Base-by-base conservation (phyloP, 2,113 vertebrate genomes). In the Oceanites oceanicus region DNA sequence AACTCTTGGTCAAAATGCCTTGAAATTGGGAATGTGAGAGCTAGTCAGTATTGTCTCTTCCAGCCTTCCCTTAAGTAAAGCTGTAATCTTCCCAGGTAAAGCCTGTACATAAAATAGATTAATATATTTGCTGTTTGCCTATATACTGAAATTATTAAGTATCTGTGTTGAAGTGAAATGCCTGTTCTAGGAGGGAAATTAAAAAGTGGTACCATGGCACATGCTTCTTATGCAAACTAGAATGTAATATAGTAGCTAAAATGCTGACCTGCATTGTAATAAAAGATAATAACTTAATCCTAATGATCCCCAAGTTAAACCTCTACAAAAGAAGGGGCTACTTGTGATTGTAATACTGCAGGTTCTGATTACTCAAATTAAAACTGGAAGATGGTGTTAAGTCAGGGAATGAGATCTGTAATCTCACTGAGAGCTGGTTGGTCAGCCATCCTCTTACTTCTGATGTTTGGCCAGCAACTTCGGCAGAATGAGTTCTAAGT, bases 21-120 rank as follows among this genome's bases (percentile, higher is more conserved):
- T 80, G 21, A 59, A 89, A 72, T 23, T 9, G 6, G 14, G 34
- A 53, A 10, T 40, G 23, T 38, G 55, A 87, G 53, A 81, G 18
- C n/a, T 63, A 82, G 59, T 44, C 17, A 44, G 34, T 58, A 11
- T 76, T 32, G 50, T 81, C 10, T 81, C 19, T 84, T 81, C 70
- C 47, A 59, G 6, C 23, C 38, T 91, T 83, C 23, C 15, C 9
- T 23, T 70, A 63, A 22, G 10, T 74, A 82, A 90, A 94, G 26
- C 63, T 89, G 27, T 56, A 59, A 25, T 44, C 45, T 86, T 90
- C 38, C 30, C 30, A 56, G 26, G 9, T 58, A 36, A 58, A 90
- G 44, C 32, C 1, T 0, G 62, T 86, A 32, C 0, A 0, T 73
- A 58, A 89, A 73, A 40, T 25, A 66, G 38, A 49, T 1, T 1